Base-by-base conservation (phyloP, 2,797 vertebrate species). In the Tympanoctomys barrerae region DNA sequence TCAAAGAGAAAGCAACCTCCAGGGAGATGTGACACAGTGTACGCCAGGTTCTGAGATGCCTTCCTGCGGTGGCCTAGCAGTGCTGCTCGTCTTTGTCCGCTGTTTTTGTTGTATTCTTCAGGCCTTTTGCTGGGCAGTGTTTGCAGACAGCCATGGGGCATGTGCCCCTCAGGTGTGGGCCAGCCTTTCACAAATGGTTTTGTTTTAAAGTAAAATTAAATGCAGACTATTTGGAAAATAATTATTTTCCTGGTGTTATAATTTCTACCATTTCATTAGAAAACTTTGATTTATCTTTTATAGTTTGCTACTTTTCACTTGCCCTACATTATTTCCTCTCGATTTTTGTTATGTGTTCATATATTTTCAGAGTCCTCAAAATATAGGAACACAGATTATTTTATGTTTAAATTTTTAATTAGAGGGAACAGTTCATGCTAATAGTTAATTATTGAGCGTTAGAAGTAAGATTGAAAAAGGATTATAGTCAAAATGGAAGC, bases 391-490 rank as follows among this genome's bases (percentile, higher is more conserved):
- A n/a, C 87, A 39, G 52, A 68, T 73, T 88, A 26, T 88, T 90
- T 78, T 91, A 26, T 93, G 42, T 79, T 93, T 84, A 84, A 62
- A 94, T 26, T 95, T 82, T 73, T 71, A 49, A 33, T 94, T 92
- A 64, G n/a, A 90, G 71, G 28, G 73, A 91, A 97, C 62, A 7
- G 7, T 7, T 92, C 26, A 19, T 92, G 22, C 46, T 94, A 52
- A 22, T 52, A 36, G 36, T 33, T 84, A 80, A 68, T 36, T 83
- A 77, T 5, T 59, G 36, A 81, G 18, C 1, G 7, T 91, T 52
- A 52, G 61, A 89, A 75, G 10, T 79, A 24, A 54, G n/a, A 87
- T 61, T 83, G 83, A 87, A 64, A 89, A 87, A 68, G 49, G 28
- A 59, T 73, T 84, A 57, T 10, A 68, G 31, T 87, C 42, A 79